Percentiles rank a stretch among this genome's conserved stretches.
These are phyloP conservation scores for Acanthurus lineatus DNA, from an alignment of 2,797 vertebrate genomes.

Conservation along the genomic window DNA sequence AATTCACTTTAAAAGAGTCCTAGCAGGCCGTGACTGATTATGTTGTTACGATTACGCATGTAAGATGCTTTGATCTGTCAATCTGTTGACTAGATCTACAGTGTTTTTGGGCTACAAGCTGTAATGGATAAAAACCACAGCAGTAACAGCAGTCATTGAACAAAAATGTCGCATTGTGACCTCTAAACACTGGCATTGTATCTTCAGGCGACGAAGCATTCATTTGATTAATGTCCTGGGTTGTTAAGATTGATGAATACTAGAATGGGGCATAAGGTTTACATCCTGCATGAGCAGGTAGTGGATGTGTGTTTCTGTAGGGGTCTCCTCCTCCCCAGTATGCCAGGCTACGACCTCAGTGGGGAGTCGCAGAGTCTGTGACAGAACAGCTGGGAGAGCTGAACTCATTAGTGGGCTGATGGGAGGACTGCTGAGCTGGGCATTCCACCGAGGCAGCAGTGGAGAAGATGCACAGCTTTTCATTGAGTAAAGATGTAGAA, in stretches of 20 bases:
- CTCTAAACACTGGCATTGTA: not conserved
- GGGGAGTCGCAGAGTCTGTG: conserved; percentile 68
- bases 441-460: conserved; percentile 65
- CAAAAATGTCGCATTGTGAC: conserved; percentile 20
- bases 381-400: conserved; percentile 66
- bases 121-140: conserved; percentile 7
- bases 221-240: conserved; percentile 10
- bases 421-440: conserved; percentile 72
- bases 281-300: conserved; percentile 19
- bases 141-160: conserved; percentile 6
- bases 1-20: conserved; percentile 17
- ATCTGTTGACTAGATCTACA: conserved; percentile 32
- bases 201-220: not conserved
- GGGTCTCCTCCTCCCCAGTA: conserved; percentile 10
- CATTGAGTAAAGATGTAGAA: conserved; percentile 20
- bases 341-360: conserved; percentile 41
- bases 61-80: conserved; percentile 17
- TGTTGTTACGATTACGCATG: too few relatives aligned
- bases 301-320: conserved; percentile 9
- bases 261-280: conserved; percentile 13
- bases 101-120: conserved; percentile 2
- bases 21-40: not conserved
- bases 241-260: not conserved
- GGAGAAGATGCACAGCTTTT: conserved; percentile 46
- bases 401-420: conserved; percentile 67